Base-by-base conservation (phyloP, 2,888 invertebrate genomes). In the Tinea trinotella region DNA sequence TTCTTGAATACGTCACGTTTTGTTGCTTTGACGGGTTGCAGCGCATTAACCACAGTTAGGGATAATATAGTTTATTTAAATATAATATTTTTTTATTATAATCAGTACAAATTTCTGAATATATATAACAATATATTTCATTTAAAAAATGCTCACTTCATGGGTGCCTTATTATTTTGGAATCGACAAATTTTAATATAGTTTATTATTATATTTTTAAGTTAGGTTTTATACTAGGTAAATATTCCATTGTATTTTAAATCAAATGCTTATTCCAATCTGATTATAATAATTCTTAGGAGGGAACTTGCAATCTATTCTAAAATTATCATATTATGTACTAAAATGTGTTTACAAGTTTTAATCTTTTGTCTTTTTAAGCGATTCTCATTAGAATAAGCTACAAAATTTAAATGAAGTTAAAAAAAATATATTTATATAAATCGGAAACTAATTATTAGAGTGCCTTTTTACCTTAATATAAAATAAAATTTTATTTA, bases 391-490 rank as follows among this genome's bases (percentile, higher is more conserved):
- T n/a, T n/a, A n/a, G n/a, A n/a, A n/a, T n/a, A n/a, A n/a, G n/a
- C n/a, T 13, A n/a, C 46, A 19, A 5, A 46, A 3, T 46, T 46
- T 19, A 3, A 17, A 7, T 17, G 10, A 46, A 18, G 12, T 19
- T 46, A 9, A 46, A 46, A 10, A 19, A 46, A 46, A 2, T 46
- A 46, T 46, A 46, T 46, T 19, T 18, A 18, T 19, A 46, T 46
- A 6, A 6, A 5, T 46, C 1, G 7, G 19, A 46, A 17, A 4
- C 46, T 10, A 19, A 46, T 36, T 4, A 46, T 46, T 9, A 46
- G 76, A 79, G 84, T 84, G 84, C 84, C 84, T 84, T 83, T 79
- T 76, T 84, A 84, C 84, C 84, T 84, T 82, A 79, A 76, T 68
- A n/a, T n/a, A 68, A 65, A 62, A 63, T 68, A 58, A 59, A 63